Base-by-base conservation (phyloP, 2,797 vertebrate species). In the Morus bassanus region DNA sequence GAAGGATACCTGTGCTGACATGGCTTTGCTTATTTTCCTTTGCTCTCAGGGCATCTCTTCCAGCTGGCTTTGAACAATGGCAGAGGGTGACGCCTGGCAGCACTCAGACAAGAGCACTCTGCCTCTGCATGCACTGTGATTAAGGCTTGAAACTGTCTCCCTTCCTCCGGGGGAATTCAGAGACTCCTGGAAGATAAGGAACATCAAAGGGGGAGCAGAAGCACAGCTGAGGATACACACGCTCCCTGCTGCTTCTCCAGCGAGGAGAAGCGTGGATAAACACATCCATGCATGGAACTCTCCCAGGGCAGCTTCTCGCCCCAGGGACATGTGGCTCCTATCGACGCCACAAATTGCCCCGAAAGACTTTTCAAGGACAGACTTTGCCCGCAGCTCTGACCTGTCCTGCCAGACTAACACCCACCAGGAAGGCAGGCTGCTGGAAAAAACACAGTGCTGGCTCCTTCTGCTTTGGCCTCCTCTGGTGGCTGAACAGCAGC, bases 1-100 rank as follows among this genome's bases (percentile, higher is more conserved):
- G 69, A 72, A 64, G 64, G 88, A 77, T 67, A 94, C 94, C 89
- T 96, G 83, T 45, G 43, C 70, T 76, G 53, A 89, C 91, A 86
- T 1, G 27, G 89, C 87, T 87, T 14, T 76, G 65, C 69, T 67
- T 37, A 9, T 85, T 74, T 85, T 54, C 69, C 53, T 35, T 68
- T 65, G 53, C 64, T 87, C 68, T 35, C 37, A n/a, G 90, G 81
- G 94, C 88, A 82, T 56, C 74, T 96, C 80, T 84, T 75, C 89
- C 81, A 91, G 74, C 61, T 61, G 88, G 22, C 13, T 12, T 74
- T 25, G 78, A 91, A 48, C 59, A 60, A 31, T 2, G 33, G 70
- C 84, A 75, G 65, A 18, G 51, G 35, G 72, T 31, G 69, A n/a
- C 64, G 91, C 59, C 74, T 5, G 43, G 73, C 84, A 91, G 92